A percentile compares a stretch with the other conserved stretches of the same genome.
Conservation (phyloP, 2,113 vertebrate species). For the Rhadina sibilatrix region DNA sequence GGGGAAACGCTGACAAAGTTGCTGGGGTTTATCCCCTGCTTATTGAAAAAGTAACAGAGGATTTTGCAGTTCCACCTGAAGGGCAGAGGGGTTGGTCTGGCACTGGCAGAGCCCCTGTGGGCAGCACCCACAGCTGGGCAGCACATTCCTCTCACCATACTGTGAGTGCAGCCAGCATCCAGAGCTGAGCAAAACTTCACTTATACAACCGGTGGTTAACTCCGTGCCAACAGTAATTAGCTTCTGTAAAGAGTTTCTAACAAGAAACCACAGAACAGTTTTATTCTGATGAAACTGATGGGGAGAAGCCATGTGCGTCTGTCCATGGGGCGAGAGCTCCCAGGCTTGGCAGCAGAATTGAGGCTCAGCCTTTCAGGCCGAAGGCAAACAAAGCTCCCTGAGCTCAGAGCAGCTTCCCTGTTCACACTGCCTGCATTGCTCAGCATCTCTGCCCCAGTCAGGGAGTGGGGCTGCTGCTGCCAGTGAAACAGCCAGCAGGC, state of each 20-base stretch:
- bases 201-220: conserved; percentile 38
- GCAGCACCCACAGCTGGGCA: background rate
- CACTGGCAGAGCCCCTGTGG: background rate
- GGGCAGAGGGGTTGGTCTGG: background rate
- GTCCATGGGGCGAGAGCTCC: conserved; percentile 21
- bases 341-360: conserved; percentile 41
- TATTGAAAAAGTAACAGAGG: background rate
- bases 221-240: conserved; percentile 51
- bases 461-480: background rate
- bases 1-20: background rate
- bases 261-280: conserved; percentile 56
- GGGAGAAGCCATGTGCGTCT: background rate
- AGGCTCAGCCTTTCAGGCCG: background rate
- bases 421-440: background rate
- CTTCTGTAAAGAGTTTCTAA: conserved; percentile 57
- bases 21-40: background rate
- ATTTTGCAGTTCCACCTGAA: background rate
- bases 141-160: background rate
- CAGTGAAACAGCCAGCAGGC: background rate
- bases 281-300: conserved; percentile 38
- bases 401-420: background rate
- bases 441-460: background rate
- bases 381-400: background rate
- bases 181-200: conserved; percentile 2
- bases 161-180: conserved; percentile 2